Base-by-base conservation (phyloP, 2,113 vertebrate species). In the Apodemus speciosus region DNA sequence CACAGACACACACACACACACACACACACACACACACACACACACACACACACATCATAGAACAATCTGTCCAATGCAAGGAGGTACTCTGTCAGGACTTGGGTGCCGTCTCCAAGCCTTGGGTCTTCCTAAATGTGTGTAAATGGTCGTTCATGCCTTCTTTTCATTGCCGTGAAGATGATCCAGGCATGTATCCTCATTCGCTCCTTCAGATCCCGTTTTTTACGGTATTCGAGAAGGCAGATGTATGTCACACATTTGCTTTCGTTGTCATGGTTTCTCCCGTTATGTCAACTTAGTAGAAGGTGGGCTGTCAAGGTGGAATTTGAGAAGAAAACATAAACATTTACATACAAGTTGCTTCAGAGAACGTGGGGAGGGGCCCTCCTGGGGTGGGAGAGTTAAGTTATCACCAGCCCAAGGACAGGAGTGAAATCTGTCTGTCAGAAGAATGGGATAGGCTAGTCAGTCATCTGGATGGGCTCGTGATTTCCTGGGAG, bases 261-360 rank as follows among this genome's bases (percentile, higher is more conserved):
- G 68, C 85, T 81, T 73, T 87, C 51, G 16, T 90, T 73, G 46
- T 84, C 62, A 79, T 92, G 90, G 68, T 90, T 96, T 94, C 79
- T 75, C n/a, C 51, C 60, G 18, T 79, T 91, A 35, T 75, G 68
- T 56, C 68, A 88, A 69, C 68, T 92, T 32, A 27, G 11, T 51
- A 7, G 79, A 91, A 94, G 80, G 90, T 72, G 4, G 0, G 20
- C 46, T 88, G 25, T 95, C 83, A 95, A 56, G 73, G 49, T 25
- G 51, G 72, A 83, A 21, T 73, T 25, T 20, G 84, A 23, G 81
- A 83, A 72, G 79, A 53, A 85, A 84, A 40, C 38, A 68, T 89
- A 83, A 83, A 68, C 72, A 91, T 89, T 85, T 89, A 69, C 32
- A 43, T 56, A 43, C 8, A 92, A 38, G 76, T 27, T 81, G 38